Evolutionary conservation across 2,113 vertebrate species (phyloP).

Genomic region (Chinchilla lanigera): DNA sequence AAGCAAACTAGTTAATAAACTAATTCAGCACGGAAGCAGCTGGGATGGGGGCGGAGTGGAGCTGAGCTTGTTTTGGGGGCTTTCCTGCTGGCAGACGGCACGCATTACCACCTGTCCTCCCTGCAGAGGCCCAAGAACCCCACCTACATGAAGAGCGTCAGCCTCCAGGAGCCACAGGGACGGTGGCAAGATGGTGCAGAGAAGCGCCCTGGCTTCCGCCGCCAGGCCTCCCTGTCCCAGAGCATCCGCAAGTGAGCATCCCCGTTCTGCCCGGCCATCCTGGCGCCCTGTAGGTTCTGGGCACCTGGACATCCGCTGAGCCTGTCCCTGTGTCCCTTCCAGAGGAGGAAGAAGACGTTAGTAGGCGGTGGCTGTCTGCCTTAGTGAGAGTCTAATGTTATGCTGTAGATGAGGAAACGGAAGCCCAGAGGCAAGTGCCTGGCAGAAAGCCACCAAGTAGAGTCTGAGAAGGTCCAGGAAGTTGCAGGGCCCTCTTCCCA

Average conservation of each 20-base stretch:
- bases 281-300: fast-evolving
- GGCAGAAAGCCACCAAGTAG: not conserved
- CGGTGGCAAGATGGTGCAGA: slow-evolving; percentile 78
- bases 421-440: not conserved
- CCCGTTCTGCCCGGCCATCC: fast-evolving
- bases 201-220: slow-evolving; percentile 86
- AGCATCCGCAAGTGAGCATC: slow-evolving; percentile 93
- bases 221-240: slow-evolving; percentile 95
- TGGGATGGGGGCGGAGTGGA: fast-evolving
- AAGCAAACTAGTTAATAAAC: not conserved
- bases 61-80: too few species aligned
- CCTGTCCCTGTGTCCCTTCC: fast-evolving
- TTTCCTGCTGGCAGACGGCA: not conserved
- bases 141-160: slow-evolving; percentile 89
- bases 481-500: not conserved
- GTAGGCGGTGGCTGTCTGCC: not conserved
- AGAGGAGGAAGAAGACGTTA: fast-evolving
- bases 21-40: not conserved
- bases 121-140: slow-evolving; percentile 87
- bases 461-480: not conserved
- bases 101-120: not conserved
- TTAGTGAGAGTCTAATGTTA: fast-evolving
- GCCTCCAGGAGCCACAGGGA: slow-evolving; percentile 86
- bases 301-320: fast-evolving
- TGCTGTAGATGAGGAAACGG: not conserved